phyloP scores from a whole-genome alignment of 37 sponge, comb jelly and placozoan species.

The Dysidea cf. avara region DNA sequence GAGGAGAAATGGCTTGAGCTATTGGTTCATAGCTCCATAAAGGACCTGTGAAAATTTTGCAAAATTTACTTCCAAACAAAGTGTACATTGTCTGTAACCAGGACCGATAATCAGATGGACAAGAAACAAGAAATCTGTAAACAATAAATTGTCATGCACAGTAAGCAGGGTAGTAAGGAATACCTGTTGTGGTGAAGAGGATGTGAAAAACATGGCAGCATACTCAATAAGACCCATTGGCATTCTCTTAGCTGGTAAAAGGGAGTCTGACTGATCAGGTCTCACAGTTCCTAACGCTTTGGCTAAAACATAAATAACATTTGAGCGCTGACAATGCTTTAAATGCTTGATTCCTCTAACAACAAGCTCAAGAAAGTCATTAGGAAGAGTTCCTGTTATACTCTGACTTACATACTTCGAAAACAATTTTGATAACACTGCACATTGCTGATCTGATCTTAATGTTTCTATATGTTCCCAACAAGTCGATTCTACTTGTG shows the following conservation, averaged over 20 bases:
- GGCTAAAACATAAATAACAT: conserved; percentile 25
- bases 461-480: too few relatives aligned
- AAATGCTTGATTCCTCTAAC: conserved; percentile 5
- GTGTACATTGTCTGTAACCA: conserved; percentile 42
- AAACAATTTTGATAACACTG: too few relatives aligned
- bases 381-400: not conserved
- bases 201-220: conserved; percentile 27
- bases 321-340: not conserved
- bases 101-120: conserved; percentile 35
- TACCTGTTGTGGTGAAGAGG: conserved; percentile 19
- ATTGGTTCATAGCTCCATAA: conserved; percentile 8
- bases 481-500: too few relatives aligned
- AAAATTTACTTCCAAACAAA: not conserved
- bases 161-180: not conserved
- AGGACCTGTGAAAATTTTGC: conserved; percentile 13
- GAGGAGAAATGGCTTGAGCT: too few relatives aligned
- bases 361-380: conserved; percentile 30
- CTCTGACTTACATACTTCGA: too few relatives aligned
- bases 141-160: not conserved
- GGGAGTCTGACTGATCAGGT: conserved; percentile 27
- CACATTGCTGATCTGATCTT: too few relatives aligned
- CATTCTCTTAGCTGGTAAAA: conserved; percentile 34
- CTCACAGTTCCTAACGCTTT: conserved; percentile 34
- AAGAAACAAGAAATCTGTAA: not conserved
- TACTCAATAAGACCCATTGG: conserved; percentile 48